Evolutionary conservation across 1,140 invertebrate genomes (phyloP).

Genomic region (Yoshiicerus persimilis): DNA sequence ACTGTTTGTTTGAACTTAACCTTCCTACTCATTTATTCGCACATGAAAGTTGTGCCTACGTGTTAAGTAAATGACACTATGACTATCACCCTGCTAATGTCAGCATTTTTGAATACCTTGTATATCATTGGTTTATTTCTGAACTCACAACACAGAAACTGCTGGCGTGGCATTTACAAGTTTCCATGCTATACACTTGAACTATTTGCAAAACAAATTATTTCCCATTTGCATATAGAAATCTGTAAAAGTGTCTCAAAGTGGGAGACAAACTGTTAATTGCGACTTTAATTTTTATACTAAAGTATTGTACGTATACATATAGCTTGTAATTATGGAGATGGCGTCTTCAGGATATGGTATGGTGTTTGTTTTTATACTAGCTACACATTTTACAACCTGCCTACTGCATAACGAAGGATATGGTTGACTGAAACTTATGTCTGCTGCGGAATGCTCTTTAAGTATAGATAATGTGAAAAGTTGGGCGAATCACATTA

Average conservation of each 20-base stretch:
- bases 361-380: too few species aligned
- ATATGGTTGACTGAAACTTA: not conserved
- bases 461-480: not conserved
- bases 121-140: not conserved
- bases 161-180: too few species aligned
- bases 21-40: not conserved
- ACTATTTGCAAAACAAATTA: too few species aligned
- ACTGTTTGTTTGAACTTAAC: not conserved
- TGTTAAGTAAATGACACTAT: not conserved
- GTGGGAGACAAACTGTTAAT: too few species aligned
- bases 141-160: not conserved
- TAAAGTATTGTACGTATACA: too few species aligned
- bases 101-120: not conserved
- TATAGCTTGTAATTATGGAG: too few species aligned
- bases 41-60: not conserved
- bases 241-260: not conserved
- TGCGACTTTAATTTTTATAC: too few species aligned
- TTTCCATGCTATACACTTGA: too few species aligned
- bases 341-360: too few species aligned
- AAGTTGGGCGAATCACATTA: not conserved
- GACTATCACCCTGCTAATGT: not conserved
- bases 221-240: not conserved
- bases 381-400: not conserved
- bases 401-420: constrained; percentile 4
- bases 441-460: not conserved